A percentile compares a stretch with the other conserved stretches of the same genome.
Evolutionary conservation across 1,140 invertebrate species (phyloP).

Genomic region (Dryas iulia): DNA sequence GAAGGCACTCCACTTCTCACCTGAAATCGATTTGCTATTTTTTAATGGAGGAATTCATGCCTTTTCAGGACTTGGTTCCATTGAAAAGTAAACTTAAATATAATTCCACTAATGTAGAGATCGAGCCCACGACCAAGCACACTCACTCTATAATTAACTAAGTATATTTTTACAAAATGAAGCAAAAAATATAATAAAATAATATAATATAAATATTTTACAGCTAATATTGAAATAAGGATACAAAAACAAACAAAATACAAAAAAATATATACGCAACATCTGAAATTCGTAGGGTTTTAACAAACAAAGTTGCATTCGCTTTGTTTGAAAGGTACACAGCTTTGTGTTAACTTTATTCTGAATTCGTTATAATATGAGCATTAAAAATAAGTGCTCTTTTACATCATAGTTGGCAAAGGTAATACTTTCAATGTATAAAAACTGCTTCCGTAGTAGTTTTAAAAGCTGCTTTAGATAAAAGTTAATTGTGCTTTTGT

Average conservation of each 20-base stretch:
- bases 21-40: no score
- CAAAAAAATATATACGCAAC: neutral
- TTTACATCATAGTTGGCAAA: slow-evolving; percentile 1
- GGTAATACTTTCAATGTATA: slow-evolving; percentile 6
- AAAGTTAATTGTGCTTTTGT: slow-evolving; percentile 8
- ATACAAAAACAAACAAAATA: neutral
- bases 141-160: no score
- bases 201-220: neutral
- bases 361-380: slow-evolving; percentile 15
- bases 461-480: slow-evolving; percentile 7
- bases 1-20: no score
- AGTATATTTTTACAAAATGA: no score
- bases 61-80: no score
- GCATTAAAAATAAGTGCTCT: slow-evolving; percentile 16
- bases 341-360: slow-evolving; percentile 14
- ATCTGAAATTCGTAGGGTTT: slow-evolving; percentile 14
- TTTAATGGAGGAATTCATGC: no score
- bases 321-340: slow-evolving; percentile 38
- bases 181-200: neutral
- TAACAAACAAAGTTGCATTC: slow-evolving; percentile 37
- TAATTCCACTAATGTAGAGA: no score
- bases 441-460: neutral
- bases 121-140: no score
- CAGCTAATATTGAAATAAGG: neutral
- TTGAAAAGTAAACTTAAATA: no score